Percentiles rank a stretch among this genome's conserved stretches.
Conservation (phyloP, 2,888 invertebrate genomes). For the Parasteatoda lunata region DNA sequence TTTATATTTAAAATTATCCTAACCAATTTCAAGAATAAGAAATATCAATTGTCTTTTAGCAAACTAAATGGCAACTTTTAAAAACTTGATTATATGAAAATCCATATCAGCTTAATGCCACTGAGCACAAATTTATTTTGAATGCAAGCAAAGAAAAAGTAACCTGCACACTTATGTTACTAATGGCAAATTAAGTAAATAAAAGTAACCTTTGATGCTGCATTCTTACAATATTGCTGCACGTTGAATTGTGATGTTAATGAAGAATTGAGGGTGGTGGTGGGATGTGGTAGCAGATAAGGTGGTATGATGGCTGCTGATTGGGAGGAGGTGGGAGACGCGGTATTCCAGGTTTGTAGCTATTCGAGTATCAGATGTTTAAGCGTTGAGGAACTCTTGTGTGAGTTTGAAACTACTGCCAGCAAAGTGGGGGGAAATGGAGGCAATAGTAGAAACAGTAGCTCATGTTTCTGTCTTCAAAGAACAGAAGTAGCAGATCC, state of each 20-base stretch:
- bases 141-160: not conserved
- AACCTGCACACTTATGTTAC: not conserved
- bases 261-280: slow-evolving; percentile 47
- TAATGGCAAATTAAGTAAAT: slow-evolving; percentile 34
- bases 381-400: slow-evolving; percentile 3
- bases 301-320: slow-evolving; percentile 26
- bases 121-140: too few relatives aligned
- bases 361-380: slow-evolving; percentile 22
- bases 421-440: slow-evolving; percentile 22
- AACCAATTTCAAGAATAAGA: too few relatives aligned
- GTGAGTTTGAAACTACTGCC: slow-evolving; percentile 3
- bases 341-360: slow-evolving; percentile 24
- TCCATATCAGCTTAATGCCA: too few relatives aligned
- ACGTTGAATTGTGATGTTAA: slow-evolving; percentile 51
- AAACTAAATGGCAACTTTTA: too few relatives aligned
- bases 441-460: slow-evolving; percentile 9
- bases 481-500: slow-evolving; percentile 23
- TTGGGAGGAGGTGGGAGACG: slow-evolving; percentile 16
- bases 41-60: too few relatives aligned
- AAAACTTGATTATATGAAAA: too few relatives aligned
- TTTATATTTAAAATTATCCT: too few relatives aligned
- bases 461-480: slow-evolving; percentile 5
- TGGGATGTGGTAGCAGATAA: slow-evolving; percentile 46
- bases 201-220: slow-evolving; percentile 47
- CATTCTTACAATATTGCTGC: slow-evolving; percentile 28